Base-by-base conservation (phyloP, 2,888 invertebrate species). In the Dioctria rufipes region DNA sequence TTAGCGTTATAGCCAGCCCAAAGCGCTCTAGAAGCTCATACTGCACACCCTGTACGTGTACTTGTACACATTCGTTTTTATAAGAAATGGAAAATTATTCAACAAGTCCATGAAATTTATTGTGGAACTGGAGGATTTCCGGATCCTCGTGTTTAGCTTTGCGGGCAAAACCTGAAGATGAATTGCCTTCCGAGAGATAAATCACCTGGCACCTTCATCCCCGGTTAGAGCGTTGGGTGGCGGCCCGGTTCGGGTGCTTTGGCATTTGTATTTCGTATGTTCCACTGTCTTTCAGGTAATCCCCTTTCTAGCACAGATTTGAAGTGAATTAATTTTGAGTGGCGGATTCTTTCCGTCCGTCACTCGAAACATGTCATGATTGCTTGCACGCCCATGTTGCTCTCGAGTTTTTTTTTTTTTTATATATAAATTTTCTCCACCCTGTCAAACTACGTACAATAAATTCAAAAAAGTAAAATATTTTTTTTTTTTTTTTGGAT, bases 21-120 rank as follows among this genome's bases (percentile, higher is more conserved):
- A 25, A 25, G 25, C 25, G 25, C 25, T 25, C 25, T 25, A 13
- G 42, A 60, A 75, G 60, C 73, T 42, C 60, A 60, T 43, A 13
- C 66, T 9, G 6, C n/a, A 66, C 43, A n/a, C 5, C 66, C 13
- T 51, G 51, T 51, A 61, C 11, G 37, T 5, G 37, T 51, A 51
- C 8, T 51, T 51, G 8, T 51, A n/a, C n/a, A 43, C 66, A 11
- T 66, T 42, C 43, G 61, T 77, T 77, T 75, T 77, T 77, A 46
- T 63, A 77, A 77, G 63, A 63, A 77, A 77, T 77, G 77, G 81
- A 81, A 73, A 81, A 81, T 81, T 81, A 81, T 81, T 81, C 81
- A 81, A 81, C 81, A 81, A 81, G 81, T 81, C 80, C 81, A 77
- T 78, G 67, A 81, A 82, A 82, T 82, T 82, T 82, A 82, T 82